Evolutionary conservation across 1,140 invertebrate genomes (phyloP).

Genomic region (Frieseomelitta varia): DNA sequence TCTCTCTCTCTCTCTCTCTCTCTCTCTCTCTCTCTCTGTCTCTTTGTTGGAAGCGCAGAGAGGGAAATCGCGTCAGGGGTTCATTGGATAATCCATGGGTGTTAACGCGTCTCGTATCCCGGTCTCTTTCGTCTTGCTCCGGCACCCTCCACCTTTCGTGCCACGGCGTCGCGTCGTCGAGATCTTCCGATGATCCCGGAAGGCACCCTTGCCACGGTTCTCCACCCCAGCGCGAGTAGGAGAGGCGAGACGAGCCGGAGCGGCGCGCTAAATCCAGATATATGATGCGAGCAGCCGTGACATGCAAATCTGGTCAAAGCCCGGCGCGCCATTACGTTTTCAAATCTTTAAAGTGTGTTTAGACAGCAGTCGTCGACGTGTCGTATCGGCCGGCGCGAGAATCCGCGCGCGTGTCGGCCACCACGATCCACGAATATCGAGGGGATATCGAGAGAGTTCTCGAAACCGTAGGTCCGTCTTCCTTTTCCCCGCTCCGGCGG

Average conservation of each 20-base stretch:
- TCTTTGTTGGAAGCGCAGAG: neutral
- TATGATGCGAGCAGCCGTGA: constrained; percentile 81
- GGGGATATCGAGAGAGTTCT: neutral
- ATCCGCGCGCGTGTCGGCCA: constrained; percentile 12
- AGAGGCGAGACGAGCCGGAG: constrained; percentile 26
- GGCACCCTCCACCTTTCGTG: constrained; percentile 15
- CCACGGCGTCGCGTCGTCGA: constrained; percentile 63
- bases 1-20: rapidly evolving
- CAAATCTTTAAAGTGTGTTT: constrained; percentile 83
- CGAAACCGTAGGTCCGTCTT: neutral
- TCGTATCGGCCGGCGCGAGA: constrained; percentile 46
- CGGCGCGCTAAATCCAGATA: constrained; percentile 80
- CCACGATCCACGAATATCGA: constrained; percentile 27
- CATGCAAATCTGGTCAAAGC: constrained; percentile 83
- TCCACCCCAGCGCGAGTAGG: constrained; percentile 69
- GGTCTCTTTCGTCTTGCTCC: constrained; percentile 28
- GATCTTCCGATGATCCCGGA: constrained; percentile 79
- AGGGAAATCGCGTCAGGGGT: constrained; percentile 77
- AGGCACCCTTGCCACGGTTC: constrained; percentile 71
- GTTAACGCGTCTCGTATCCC: constrained; percentile 74
- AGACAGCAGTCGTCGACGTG: constrained; percentile 73
- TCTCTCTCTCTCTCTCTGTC: neutral
- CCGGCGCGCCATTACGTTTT: constrained; percentile 82
- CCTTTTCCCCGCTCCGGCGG: no score
- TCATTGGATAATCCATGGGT: constrained; percentile 80